Conservation (phyloP, 2,113 vertebrate species). For the Hippocampus comes region DNA sequence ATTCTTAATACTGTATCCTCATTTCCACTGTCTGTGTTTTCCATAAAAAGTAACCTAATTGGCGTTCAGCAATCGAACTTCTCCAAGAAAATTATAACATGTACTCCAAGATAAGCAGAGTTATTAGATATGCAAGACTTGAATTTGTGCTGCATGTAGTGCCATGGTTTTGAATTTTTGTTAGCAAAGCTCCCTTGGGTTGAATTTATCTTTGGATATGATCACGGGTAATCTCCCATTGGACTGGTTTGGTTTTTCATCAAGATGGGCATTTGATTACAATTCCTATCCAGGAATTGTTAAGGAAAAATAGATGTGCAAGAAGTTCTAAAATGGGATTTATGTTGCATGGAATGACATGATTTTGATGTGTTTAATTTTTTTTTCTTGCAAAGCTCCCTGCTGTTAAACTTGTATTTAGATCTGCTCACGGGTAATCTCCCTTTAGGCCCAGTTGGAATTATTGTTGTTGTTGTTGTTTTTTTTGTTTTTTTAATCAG, state of each 20-base stretch:
- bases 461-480: no score
- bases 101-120: slow-evolving; percentile 5
- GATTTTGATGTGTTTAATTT: background rate
- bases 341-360: background rate
- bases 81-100: background rate
- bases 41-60: slow-evolving; percentile 21
- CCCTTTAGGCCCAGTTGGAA: no score
- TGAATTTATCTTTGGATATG: slow-evolving; percentile 19
- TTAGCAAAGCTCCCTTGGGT: slow-evolving; percentile 14
- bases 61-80: slow-evolving; percentile 2
- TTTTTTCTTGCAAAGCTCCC: background rate
- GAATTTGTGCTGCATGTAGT: background rate
- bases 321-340: no score
- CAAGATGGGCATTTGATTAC: background rate
- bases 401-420: background rate
- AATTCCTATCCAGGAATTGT: background rate
- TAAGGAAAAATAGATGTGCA: background rate
- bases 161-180: slow-evolving; percentile 4
- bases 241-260: background rate
- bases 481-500: no score
- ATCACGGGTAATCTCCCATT: background rate
- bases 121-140: background rate
- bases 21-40: slow-evolving; percentile 11
- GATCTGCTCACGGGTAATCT: no score
- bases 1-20: slow-evolving; percentile 19